These are phyloP conservation scores for Pogonognathellus flavescens DNA, from an alignment of 1,140 invertebrate species.

Conservation along the genomic window DNA sequence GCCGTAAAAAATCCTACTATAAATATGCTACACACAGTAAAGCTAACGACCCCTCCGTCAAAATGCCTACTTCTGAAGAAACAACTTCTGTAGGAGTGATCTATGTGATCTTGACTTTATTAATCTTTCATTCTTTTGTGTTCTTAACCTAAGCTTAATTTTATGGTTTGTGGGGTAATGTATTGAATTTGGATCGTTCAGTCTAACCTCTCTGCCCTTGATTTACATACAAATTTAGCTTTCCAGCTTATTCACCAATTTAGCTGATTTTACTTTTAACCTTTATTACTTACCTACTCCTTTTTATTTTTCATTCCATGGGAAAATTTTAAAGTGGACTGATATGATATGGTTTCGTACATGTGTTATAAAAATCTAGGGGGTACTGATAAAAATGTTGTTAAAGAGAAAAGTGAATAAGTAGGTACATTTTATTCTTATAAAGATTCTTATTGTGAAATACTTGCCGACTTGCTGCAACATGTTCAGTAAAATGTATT, in stretches of 20 bases:
- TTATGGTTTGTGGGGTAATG: constrained; percentile 27
- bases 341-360: constrained; percentile 7
- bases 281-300: not conserved
- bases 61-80: constrained; percentile 2
- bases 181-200: constrained; percentile 23
- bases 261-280: constrained; percentile 18
- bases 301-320: constrained; percentile 11
- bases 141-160: constrained; percentile 17
- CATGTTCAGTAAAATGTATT: no score
- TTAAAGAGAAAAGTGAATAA: no score
- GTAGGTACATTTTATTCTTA: no score
- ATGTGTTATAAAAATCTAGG: no score
- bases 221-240: constrained; percentile 46
- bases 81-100: constrained; percentile 46
- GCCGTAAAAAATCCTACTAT: constrained; percentile 37
- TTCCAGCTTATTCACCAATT: constrained; percentile 43
- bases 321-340: constrained; percentile 35
- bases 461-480: no score
- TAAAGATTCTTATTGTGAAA: no score
- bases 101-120: constrained; percentile 29
- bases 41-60: constrained; percentile 25
- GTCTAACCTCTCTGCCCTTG: constrained; percentile 34
- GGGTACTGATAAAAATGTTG: no score
- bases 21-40: constrained; percentile 3
- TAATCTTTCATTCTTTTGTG: constrained; percentile 20